Conservation (phyloP, 2,888 invertebrate genomes). For the Marasmarcha lunaedactyla region DNA sequence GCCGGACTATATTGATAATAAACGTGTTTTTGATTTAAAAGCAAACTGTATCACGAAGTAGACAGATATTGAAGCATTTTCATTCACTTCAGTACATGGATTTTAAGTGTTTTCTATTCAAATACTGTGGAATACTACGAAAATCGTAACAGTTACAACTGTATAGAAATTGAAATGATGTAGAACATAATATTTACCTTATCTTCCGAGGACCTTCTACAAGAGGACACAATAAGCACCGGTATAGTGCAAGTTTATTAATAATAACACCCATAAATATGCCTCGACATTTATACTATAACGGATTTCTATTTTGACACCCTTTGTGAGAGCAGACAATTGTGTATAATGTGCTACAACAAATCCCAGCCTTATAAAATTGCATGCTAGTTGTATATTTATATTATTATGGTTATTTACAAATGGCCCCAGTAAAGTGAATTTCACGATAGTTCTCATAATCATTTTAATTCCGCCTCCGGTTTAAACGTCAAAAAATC, state of each 20-base stretch:
- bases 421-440: conserved; percentile 10
- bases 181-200: no score
- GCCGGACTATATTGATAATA: no score
- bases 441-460: conserved; percentile 30
- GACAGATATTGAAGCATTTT: no score
- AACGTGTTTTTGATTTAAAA: no score
- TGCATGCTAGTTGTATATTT: neutral
- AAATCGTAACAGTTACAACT: no score
- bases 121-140: no score
- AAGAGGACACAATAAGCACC: neutral
- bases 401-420: conserved; percentile 7
- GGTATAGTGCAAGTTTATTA: neutral
- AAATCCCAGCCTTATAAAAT: neutral
- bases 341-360: neutral
- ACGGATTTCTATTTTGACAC: neutral
- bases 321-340: neutral
- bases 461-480: conserved; percentile 33
- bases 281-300: neutral
- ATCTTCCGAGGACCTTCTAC: neutral
- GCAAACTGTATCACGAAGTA: no score
- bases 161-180: no score
- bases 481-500: conserved; percentile 22
- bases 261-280: neutral
- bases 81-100: no score
- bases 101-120: no score